Percentiles rank a stretch among this genome's conserved stretches.
Evolutionary conservation across 2,888 invertebrate species (phyloP).

Genomic region (Torymus tubicola): DNA sequence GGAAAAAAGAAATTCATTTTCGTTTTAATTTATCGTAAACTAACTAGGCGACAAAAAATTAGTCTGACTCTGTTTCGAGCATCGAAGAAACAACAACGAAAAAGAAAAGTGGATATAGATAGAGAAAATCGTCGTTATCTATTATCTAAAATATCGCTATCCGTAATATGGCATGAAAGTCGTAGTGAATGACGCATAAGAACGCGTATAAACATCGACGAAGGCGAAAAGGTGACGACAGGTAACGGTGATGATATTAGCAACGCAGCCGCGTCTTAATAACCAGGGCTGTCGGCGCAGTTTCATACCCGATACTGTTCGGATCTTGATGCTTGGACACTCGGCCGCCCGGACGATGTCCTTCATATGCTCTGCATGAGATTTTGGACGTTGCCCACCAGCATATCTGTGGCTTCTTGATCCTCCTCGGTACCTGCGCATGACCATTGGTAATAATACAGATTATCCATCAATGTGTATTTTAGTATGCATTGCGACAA

Average conservation of each 20-base stretch:
- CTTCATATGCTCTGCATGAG: slow-evolving; percentile 99
- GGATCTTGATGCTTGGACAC: slow-evolving; percentile 98
- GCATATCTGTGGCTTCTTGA: slow-evolving; percentile 99
- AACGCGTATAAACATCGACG: slow-evolving; percentile 11
- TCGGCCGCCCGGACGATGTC: slow-evolving; percentile 99
- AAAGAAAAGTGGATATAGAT: not conserved
- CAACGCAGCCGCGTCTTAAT: slow-evolving; percentile 77
- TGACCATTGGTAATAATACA: not conserved
- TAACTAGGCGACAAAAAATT: not conserved
- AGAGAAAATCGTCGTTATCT: slow-evolving; percentile 42
- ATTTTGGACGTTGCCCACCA: slow-evolving; percentile 99
- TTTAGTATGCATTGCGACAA: slow-evolving; percentile 2
- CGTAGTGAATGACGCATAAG: slow-evolving; percentile 32
- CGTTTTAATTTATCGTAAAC: not conserved
- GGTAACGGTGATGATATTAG: not conserved
- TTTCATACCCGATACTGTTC: slow-evolving; percentile 94
- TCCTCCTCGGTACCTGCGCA: slow-evolving; percentile 96
- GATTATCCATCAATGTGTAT: not conserved
- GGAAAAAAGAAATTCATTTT: no score
- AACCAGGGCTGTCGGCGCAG: slow-evolving; percentile 97
- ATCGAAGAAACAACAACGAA: slow-evolving; percentile 44
- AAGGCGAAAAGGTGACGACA: not conserved
- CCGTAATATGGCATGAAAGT: slow-evolving; percentile 57
- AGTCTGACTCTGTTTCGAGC: slow-evolving; percentile 15
- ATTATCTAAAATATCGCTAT: slow-evolving; percentile 54